phyloP scores from a whole-genome alignment of 2,888 invertebrate species.

The Polymixis flavicincta region DNA sequence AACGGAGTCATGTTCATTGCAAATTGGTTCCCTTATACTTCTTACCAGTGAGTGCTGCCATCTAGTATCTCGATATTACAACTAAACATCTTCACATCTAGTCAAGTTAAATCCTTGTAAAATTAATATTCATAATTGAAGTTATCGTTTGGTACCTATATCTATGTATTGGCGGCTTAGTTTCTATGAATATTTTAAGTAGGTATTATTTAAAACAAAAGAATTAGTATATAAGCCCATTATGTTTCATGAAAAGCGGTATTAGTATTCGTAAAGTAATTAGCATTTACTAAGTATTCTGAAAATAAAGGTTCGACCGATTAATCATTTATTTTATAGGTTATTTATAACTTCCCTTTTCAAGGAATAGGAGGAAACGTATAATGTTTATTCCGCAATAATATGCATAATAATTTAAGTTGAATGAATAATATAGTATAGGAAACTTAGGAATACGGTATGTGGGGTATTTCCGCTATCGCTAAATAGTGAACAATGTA shows the following conservation, averaged over 20 bases:
- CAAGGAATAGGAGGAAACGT: constrained; percentile 10
- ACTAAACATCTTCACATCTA: constrained; percentile 44
- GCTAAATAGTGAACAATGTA: constrained; percentile 7
- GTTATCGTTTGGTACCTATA: constrained; percentile 56
- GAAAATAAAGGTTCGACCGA: constrained; percentile 24
- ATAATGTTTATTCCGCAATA: constrained; percentile 36
- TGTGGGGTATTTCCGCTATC: constrained; percentile 26
- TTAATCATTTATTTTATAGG: constrained; percentile 45
- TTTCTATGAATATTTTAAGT: constrained; percentile 55
- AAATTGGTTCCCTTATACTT: not conserved
- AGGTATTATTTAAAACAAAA: constrained; percentile 47
- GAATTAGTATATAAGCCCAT: constrained; percentile 49
- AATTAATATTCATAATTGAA: constrained; percentile 63
- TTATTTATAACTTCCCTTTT: constrained; percentile 54
- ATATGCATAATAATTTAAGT: constrained; percentile 27
- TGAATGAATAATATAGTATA: constrained; percentile 16
- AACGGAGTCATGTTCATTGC: not conserved
- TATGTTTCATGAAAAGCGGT: constrained; percentile 51
- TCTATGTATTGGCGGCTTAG: constrained; percentile 58
- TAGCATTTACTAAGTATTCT: constrained; percentile 27
- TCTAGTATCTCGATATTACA: constrained; percentile 43
- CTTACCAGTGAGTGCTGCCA: constrained; percentile 52
- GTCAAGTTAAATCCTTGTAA: constrained; percentile 45
- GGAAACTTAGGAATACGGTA: constrained; percentile 13
- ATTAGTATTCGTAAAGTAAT: constrained; percentile 41